Evolutionary conservation across 2,888 invertebrate species (phyloP).

Genomic region (Pasiphila rectangulata): DNA sequence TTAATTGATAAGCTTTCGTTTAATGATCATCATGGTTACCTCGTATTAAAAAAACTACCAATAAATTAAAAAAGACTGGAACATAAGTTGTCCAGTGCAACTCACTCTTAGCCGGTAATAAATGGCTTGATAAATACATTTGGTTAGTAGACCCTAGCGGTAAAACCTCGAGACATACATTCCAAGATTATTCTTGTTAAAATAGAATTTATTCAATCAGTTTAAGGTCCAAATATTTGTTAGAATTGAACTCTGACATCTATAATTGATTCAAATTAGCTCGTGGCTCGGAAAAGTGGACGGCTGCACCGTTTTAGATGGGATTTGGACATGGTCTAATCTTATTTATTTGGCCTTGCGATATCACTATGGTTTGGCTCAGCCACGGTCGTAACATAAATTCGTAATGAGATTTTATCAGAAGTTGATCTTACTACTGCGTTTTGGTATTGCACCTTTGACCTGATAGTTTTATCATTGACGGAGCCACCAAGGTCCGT

Average conservation of each 20-base stretch:
- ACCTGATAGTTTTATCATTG: too few species aligned
- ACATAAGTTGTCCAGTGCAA: not conserved
- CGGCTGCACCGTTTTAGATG: constrained; percentile 12
- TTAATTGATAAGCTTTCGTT: too few species aligned
- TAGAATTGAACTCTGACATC: constrained; percentile 26
- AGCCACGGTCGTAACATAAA: constrained; percentile 4
- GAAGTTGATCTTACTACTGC: constrained; percentile 15
- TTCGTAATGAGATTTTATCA: constrained; percentile 4
- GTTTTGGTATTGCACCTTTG: not conserved
- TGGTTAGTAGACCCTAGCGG: constrained; percentile 27
- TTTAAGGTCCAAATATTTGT: constrained; percentile 27
- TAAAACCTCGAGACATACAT: constrained; percentile 26
- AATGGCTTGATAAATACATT: constrained; percentile 33
- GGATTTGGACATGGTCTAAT: constrained; percentile 23
- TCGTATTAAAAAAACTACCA: too few species aligned
- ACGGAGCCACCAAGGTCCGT: too few species aligned
- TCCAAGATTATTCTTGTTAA: constrained; percentile 27
- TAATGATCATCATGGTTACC: too few species aligned
- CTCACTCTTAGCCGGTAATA: constrained; percentile 18
- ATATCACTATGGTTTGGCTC: constrained; percentile 12
- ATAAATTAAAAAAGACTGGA: too few species aligned
- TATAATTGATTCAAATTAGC: constrained; percentile 32
- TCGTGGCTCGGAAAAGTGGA: constrained; percentile 24
- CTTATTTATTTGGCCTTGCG: constrained; percentile 21
- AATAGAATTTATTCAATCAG: constrained; percentile 26